phyloP scores from a whole-genome alignment of 2,113 vertebrate species.

The Gorsachius goisagi region DNA sequence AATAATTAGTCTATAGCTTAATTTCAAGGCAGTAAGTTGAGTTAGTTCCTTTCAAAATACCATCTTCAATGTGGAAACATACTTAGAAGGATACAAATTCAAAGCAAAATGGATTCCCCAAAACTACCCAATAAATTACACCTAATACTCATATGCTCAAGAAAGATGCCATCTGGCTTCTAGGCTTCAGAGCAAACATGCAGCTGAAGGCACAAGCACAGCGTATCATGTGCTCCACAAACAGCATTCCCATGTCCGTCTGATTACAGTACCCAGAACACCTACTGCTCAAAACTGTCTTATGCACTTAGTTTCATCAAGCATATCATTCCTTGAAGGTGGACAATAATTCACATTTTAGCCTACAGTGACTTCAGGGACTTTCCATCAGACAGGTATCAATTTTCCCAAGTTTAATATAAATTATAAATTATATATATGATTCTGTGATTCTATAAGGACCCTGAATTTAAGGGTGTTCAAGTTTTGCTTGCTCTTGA shows the following conservation, averaged over 20 bases:
- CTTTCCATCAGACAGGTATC: not conserved
- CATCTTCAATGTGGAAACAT: not conserved
- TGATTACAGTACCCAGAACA: not conserved
- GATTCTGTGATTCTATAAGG: no score
- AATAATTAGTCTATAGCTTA: not conserved
- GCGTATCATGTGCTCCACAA: not conserved
- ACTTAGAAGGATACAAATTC: not conserved
- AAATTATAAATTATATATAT: no score
- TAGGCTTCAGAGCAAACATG: not conserved
- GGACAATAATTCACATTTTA: not conserved
- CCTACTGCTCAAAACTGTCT: not conserved
- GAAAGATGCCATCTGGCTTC: not conserved
- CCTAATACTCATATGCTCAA: not conserved
- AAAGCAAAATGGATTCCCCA: not conserved
- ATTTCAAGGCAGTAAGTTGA: not conserved
- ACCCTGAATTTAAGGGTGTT: not conserved
- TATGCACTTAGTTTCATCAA: not conserved
- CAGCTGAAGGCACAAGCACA: not conserved
- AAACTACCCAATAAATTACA: not conserved
- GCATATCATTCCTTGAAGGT: not conserved
- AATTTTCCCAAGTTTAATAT: not conserved
- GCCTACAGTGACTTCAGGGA: not conserved
- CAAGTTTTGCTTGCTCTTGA: not conserved
- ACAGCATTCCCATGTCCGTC: not conserved
- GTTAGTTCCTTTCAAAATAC: not conserved